phyloP scores from a whole-genome alignment of 1,140 invertebrate genomes.

The Lordiphosa stackelbergi region DNA sequence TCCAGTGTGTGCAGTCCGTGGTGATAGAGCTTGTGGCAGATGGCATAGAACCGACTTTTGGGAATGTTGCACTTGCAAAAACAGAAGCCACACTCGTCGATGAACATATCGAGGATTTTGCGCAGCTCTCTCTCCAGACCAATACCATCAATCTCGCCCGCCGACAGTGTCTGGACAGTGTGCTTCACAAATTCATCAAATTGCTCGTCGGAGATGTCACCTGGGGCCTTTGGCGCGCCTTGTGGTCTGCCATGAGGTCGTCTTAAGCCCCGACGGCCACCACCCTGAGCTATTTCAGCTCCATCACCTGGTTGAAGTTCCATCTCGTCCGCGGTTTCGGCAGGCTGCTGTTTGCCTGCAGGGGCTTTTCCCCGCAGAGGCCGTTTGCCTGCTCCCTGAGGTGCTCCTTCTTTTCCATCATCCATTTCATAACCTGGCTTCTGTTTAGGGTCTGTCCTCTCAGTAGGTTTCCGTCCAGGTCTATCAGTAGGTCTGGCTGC shows the following conservation, averaged over 20 bases:
- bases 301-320: too few relatives aligned
- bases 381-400: too few relatives aligned
- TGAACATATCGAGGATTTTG: conserved; percentile 59
- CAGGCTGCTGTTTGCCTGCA: too few relatives aligned
- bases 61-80: conserved; percentile 60
- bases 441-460: too few relatives aligned
- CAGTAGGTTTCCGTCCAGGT: too few relatives aligned
- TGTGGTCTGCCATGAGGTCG: background rate
- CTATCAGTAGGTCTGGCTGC: too few relatives aligned
- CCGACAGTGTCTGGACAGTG: conserved; percentile 34
- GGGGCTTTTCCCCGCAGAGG: too few relatives aligned
- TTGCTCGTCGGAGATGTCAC: conserved; percentile 30
- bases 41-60: conserved; percentile 59
- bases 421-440: too few relatives aligned
- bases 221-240: conserved; percentile 1
- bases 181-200: conserved; percentile 49
- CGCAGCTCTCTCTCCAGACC: conserved; percentile 49
- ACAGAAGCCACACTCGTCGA: conserved; percentile 61
- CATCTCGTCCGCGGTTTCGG: too few relatives aligned
- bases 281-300: too few relatives aligned
- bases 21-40: conserved; percentile 59
- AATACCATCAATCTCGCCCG: conserved; percentile 45
- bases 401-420: too few relatives aligned
- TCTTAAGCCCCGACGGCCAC: too few relatives aligned
- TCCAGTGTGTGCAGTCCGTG: conserved; percentile 46